phyloP scores from a whole-genome alignment of 2,888 invertebrate species.

The Lepetodrilus schrolli region DNA sequence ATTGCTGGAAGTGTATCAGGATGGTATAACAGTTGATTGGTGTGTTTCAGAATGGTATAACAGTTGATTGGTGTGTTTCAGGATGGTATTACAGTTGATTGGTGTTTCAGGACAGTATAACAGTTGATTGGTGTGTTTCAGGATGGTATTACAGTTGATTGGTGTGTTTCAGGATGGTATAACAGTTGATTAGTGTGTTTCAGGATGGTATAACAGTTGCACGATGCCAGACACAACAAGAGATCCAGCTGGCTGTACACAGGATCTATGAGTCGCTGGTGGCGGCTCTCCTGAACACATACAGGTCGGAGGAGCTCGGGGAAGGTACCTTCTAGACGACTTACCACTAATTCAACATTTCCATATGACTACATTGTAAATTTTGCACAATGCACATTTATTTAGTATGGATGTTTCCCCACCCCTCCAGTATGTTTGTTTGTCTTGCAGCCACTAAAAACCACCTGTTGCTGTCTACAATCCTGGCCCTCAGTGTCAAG shows the following conservation, averaged over 20 bases:
- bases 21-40: too few species aligned
- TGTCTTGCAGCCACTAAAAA: slow-evolving; percentile 70
- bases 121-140: too few species aligned
- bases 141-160: too few species aligned
- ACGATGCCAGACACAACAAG: slow-evolving; percentile 77
- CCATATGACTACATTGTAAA: too few species aligned
- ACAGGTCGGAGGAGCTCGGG: neutral
- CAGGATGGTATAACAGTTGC: slow-evolving; percentile 78
- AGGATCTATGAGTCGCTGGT: slow-evolving; percentile 78
- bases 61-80: too few species aligned
- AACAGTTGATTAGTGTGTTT: too few species aligned
- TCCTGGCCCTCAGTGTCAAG: slow-evolving; percentile 79
- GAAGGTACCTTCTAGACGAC: neutral
- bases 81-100: too few species aligned
- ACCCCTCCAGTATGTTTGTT: neutral
- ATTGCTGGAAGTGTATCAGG: too few species aligned
- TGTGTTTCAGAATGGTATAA: too few species aligned
- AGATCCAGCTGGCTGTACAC: slow-evolving; percentile 78
- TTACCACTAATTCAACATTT: too few species aligned
- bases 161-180: too few species aligned
- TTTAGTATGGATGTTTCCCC: neutral
- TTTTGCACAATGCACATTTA: neutral
- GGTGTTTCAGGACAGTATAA: too few species aligned
- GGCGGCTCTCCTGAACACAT: slow-evolving; percentile 74
- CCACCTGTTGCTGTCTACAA: slow-evolving; percentile 77